Conservation (phyloP, 2,113 vertebrate species). For the Hypomesus transpacificus region DNA sequence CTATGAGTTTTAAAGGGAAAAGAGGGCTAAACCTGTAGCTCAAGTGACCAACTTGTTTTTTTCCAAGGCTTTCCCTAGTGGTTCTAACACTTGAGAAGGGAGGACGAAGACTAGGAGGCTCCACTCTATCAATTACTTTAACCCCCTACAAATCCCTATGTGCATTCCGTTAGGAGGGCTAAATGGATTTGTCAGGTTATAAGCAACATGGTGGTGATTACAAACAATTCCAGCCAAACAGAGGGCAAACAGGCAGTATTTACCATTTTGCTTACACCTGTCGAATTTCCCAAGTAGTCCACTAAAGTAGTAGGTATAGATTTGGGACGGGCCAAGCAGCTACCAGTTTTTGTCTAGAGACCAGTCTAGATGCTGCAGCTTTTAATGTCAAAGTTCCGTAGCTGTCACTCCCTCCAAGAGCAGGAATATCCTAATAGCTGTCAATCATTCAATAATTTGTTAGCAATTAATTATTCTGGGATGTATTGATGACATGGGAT, state of each 20-base stretch:
- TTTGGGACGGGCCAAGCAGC: no score
- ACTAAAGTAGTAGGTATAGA: no score
- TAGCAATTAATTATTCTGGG: slow-evolving; percentile 24
- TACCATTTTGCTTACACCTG: no score
- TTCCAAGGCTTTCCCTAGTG: neutral
- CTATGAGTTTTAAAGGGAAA: slow-evolving; percentile 39
- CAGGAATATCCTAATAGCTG: slow-evolving; percentile 27
- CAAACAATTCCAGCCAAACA: no score
- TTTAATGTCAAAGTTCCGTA: slow-evolving; percentile 27
- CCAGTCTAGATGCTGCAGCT: slow-evolving; percentile 22
- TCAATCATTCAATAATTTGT: slow-evolving; percentile 26
- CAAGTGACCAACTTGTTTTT: slow-evolving; percentile 8
- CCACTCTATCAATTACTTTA: slow-evolving; percentile 10
- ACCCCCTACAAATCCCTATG: neutral
- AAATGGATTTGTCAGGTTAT: no score
- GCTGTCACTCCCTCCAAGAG: slow-evolving; percentile 40
- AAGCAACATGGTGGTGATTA: no score
- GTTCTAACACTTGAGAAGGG: neutral
- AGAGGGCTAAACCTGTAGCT: slow-evolving; percentile 22
- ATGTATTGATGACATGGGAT: slow-evolving; percentile 32
- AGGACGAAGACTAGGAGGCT: neutral
- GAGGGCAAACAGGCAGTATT: no score
- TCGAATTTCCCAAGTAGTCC: no score
- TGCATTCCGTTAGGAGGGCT: no score
- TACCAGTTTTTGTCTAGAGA: slow-evolving; percentile 10